A percentile compares a stretch with the other conserved stretches of the same genome.
Conservation (phyloP, 2,888 invertebrate genomes). For the Lingula anatina region DNA sequence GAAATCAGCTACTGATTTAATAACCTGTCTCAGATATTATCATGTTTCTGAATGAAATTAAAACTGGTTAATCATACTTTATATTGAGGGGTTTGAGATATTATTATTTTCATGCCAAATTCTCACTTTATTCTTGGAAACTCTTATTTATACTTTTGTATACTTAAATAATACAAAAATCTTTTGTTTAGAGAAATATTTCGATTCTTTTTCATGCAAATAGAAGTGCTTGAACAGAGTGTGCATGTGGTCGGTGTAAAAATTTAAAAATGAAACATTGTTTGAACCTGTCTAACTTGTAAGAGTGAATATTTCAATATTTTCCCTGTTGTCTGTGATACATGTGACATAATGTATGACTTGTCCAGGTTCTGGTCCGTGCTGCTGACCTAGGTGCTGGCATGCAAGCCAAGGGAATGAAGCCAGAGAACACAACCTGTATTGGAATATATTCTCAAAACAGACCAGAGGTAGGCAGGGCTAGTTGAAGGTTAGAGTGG, state of each 20-base stretch:
- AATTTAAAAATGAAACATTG: background rate
- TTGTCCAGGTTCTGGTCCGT: constrained; percentile 66
- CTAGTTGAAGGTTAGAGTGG: too few relatives aligned
- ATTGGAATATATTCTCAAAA: constrained; percentile 94
- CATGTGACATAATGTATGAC: too few relatives aligned
- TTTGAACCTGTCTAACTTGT: background rate
- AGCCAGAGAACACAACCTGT: constrained; percentile 63
- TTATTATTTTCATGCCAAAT: too few relatives aligned
- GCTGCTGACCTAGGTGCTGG: constrained; percentile 91
- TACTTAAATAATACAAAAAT: background rate
- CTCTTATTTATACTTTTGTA: background rate
- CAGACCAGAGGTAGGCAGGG: constrained; percentile 68
- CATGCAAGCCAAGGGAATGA: constrained; percentile 72
- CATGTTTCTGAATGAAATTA: background rate
- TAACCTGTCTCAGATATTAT: too few relatives aligned
- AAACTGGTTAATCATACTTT: too few relatives aligned
- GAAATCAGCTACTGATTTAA: background rate
- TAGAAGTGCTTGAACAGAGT: background rate
- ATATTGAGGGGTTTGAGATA: too few relatives aligned
- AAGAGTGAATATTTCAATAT: background rate
- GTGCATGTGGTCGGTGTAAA: background rate
- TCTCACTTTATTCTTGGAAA: too few relatives aligned
- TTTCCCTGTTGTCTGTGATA: too few relatives aligned
- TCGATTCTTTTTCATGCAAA: background rate
- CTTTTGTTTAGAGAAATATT: background rate